Evolutionary conservation across 1,140 invertebrate species (phyloP).

Genomic region (Drosophila arizonae): DNA sequence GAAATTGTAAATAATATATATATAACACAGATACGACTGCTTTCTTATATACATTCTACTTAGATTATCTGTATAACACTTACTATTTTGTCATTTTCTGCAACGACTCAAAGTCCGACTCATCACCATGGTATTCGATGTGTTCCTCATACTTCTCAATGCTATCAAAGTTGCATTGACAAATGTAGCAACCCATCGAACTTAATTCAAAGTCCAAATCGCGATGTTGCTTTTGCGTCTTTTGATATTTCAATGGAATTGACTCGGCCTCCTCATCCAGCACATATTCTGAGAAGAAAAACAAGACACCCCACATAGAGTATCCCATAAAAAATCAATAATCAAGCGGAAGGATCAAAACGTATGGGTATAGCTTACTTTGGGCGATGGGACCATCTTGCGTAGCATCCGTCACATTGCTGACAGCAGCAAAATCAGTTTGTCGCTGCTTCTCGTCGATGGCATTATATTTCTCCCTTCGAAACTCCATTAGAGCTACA

Average conservation of each 20-base stretch:
- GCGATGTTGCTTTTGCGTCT: slow-evolving; percentile 37
- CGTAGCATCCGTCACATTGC: slow-evolving; percentile 11
- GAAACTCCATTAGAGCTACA: slow-evolving; percentile 59
- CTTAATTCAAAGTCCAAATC: slow-evolving; percentile 47
- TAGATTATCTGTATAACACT: slow-evolving; percentile 14
- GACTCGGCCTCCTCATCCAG: slow-evolving; percentile 45
- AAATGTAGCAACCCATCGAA: slow-evolving; percentile 70
- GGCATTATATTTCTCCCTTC: slow-evolving; percentile 62
- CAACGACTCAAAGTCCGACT: slow-evolving; percentile 69
- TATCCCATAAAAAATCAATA: neutral
- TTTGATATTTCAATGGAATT: slow-evolving; percentile 62
- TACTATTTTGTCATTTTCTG: slow-evolving; percentile 60
- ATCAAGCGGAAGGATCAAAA: neutral
- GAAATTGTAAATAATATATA: too few relatives aligned
- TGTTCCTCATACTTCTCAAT: slow-evolving; percentile 74
- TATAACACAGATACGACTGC: neutral
- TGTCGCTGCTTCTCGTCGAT: slow-evolving; percentile 55
- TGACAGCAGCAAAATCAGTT: slow-evolving; percentile 17
- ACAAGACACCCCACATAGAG: neutral
- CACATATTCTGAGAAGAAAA: slow-evolving; percentile 32
- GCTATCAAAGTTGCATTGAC: slow-evolving; percentile 67
- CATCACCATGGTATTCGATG: slow-evolving; percentile 69
- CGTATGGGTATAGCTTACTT: slow-evolving; percentile 29
- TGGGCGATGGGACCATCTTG: slow-evolving; percentile 34
- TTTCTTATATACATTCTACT: neutral